Percentiles rank a stretch among this genome's conserved stretches.
Evolutionary conservation across 2,113 vertebrate genomes (phyloP).

Genomic region (Ramphastos sulfuratus): DNA sequence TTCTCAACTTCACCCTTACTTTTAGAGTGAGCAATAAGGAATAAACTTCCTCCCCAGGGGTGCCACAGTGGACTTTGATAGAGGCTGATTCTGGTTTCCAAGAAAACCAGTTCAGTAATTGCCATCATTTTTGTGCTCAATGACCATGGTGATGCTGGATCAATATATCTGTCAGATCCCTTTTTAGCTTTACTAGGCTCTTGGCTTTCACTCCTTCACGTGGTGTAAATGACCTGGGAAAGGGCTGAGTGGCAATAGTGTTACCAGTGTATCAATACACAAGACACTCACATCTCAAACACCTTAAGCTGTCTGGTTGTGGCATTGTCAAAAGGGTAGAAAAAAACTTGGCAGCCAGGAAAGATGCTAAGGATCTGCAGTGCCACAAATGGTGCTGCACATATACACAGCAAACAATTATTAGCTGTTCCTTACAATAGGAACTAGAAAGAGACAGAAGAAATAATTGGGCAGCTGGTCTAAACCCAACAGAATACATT

Average conservation of each 20-base stretch:
- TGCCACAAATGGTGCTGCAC: neutral
- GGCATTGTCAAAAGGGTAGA: neutral
- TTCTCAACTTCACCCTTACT: neutral
- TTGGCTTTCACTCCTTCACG: neutral
- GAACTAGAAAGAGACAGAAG: neutral
- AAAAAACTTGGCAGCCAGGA: neutral
- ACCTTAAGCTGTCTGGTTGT: neutral
- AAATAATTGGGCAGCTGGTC: constrained; percentile 8
- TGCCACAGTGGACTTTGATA: neutral
- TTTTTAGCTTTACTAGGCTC: neutral
- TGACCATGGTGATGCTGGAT: neutral
- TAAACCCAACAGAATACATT: constrained; percentile 20
- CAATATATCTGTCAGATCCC: neutral
- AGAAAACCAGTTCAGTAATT: neutral
- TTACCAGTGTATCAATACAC: neutral
- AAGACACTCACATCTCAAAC: neutral
- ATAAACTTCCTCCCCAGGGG: neutral
- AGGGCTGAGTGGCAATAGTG: neutral
- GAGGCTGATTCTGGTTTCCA: neutral
- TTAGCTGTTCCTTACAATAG: neutral
- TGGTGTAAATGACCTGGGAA: neutral
- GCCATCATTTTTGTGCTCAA: neutral
- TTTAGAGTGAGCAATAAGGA: neutral
- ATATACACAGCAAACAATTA: neutral
- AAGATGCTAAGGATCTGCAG: neutral